Conservation (phyloP, 1,140 invertebrate species). For the Dolichoris vasculosae region DNA sequence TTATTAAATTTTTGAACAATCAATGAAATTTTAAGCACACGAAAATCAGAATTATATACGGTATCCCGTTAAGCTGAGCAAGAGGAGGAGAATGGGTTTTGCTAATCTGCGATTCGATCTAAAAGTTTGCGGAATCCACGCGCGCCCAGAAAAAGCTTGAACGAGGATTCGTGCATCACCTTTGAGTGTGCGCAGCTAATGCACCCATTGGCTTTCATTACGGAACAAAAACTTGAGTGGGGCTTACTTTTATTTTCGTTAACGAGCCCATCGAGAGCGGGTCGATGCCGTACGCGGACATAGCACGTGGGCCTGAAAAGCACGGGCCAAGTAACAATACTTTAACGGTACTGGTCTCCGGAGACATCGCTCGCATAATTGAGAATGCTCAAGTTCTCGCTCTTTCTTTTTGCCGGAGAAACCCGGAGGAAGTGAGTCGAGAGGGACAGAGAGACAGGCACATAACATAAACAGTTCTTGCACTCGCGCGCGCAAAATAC, state of each 20-base stretch:
- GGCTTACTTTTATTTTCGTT: slow-evolving; percentile 44
- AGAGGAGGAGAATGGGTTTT: no score
- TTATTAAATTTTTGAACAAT: no score
- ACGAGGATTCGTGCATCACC: background rate
- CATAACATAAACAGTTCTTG: slow-evolving; percentile 37
- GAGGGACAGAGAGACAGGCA: background rate
- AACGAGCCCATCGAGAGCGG: slow-evolving; percentile 15
- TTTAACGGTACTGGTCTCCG: slow-evolving; percentile 9
- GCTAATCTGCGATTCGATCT: no score
- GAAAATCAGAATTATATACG: no score
- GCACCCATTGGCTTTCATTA: background rate
- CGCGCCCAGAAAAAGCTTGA: background rate
- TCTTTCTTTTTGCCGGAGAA: background rate
- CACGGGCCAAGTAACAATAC: slow-evolving; percentile 17
- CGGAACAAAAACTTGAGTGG: background rate
- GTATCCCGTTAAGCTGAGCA: no score
- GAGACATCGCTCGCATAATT: slow-evolving; percentile 9
- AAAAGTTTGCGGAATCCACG: background rate
- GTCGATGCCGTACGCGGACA: background rate
- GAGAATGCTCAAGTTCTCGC: slow-evolving; percentile 1
- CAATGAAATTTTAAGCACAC: no score
- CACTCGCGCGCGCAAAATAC: background rate
- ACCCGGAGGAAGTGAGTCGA: background rate
- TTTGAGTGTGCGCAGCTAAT: background rate
- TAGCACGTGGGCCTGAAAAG: slow-evolving; percentile 21